phyloP scores from a whole-genome alignment of 2,797 vertebrate species.

The Lepilemur ruficaudatus region DNA sequence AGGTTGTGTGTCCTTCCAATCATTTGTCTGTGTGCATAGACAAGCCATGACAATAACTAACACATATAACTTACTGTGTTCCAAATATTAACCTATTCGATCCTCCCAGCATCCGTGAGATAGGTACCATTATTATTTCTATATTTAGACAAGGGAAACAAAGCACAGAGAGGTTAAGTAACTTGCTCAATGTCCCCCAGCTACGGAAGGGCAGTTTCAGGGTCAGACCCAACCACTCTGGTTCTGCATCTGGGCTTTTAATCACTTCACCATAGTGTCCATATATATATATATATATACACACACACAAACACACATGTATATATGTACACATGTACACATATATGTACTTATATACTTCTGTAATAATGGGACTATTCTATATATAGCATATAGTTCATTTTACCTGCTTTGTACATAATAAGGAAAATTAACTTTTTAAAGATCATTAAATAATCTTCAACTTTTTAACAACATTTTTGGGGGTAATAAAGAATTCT shows the following conservation, averaged over 20 bases:
- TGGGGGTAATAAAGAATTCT: background rate
- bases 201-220: background rate
- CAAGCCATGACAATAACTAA: background rate
- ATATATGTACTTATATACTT: background rate
- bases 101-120: background rate
- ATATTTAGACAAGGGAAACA: background rate
- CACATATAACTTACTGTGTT: background rate
- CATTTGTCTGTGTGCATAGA: background rate
- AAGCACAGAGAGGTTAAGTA: background rate
- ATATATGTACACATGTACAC: too few species aligned
- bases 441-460: background rate
- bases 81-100: background rate
- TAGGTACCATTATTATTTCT: background rate
- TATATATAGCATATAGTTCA: background rate
- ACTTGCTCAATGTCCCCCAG: background rate
- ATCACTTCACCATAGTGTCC: background rate
- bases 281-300: background rate
- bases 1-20: background rate
- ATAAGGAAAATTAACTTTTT: background rate
- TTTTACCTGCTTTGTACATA: slow-evolving; percentile 14
- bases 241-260: background rate
- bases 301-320: too few species aligned
- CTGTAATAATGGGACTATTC: background rate
- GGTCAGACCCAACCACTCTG: background rate
- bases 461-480: background rate